These are phyloP conservation scores for Ectropis grisescens DNA, from an alignment of 1,140 invertebrate species.

Conservation along the genomic window DNA sequence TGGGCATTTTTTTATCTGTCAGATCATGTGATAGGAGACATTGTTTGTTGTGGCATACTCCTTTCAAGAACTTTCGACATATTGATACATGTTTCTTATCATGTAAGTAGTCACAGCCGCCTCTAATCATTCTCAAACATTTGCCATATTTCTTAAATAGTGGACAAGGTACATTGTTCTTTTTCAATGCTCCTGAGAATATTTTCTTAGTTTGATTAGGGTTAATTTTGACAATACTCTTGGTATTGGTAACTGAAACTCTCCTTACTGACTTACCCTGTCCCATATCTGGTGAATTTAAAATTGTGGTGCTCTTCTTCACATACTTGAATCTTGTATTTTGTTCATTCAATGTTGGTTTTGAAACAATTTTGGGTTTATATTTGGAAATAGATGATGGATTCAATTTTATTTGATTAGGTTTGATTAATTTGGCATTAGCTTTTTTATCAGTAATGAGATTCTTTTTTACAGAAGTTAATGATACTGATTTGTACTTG, in stretches of 20 bases:
- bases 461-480: constrained; percentile 23
- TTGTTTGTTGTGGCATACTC: constrained; percentile 80
- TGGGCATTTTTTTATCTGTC: constrained; percentile 90
- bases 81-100: constrained; percentile 87
- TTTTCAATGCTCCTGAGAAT: constrained; percentile 56
- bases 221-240: too few relatives aligned
- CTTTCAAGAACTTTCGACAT: constrained; percentile 90
- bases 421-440: too few relatives aligned
- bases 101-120: constrained; percentile 84
- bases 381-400: background rate
- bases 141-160: constrained; percentile 87
- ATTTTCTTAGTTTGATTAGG: constrained; percentile 18
- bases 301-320: constrained; percentile 1
- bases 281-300: constrained; percentile 8
- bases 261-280: constrained; percentile 1
- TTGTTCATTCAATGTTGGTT: background rate
- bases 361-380: background rate
- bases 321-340: background rate
- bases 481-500: constrained; percentile 42
- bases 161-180: constrained; percentile 87
- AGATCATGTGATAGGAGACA: constrained; percentile 90
- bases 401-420: constrained; percentile 1
- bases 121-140: constrained; percentile 80
- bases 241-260: too few relatives aligned
- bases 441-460: constrained; percentile 6